These are phyloP conservation scores for Salvelinus sp. DNA, from an alignment of 2,113 vertebrate genomes.

Conservation along the genomic window DNA sequence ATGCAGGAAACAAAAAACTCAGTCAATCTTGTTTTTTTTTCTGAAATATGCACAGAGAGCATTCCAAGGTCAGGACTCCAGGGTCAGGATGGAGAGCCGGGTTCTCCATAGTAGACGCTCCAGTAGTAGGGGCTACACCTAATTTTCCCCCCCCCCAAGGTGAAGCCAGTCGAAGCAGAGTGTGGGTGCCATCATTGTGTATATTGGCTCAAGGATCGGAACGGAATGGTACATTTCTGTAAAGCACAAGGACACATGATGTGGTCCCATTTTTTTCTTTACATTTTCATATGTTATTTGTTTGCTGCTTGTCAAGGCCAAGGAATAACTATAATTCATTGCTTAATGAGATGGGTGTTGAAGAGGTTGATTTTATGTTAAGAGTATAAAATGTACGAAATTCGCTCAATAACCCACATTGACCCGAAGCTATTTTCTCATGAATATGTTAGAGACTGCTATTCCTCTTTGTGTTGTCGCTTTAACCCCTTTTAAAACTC, in stretches of 20 bases:
- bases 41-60: background rate
- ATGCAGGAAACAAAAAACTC: background rate
- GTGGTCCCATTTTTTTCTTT: background rate
- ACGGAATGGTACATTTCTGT: background rate
- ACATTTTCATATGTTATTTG: no score
- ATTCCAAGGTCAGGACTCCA: background rate
- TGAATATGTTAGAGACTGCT: background rate
- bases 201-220: no score
- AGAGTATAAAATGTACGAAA: background rate
- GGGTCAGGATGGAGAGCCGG: background rate
- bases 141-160: background rate
- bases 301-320: background rate
- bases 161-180: background rate
- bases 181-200: background rate
- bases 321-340: background rate
- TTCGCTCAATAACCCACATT: background rate
- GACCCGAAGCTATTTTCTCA: background rate
- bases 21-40: background rate
- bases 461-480: background rate
- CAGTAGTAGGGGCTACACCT: background rate
- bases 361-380: background rate
- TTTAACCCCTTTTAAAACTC: background rate
- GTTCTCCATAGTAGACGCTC: background rate
- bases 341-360: background rate
- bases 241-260: slow-evolving; percentile 6